Base-by-base conservation (phyloP, 2,113 vertebrate genomes). In the Chlamydotis undulata region DNA sequence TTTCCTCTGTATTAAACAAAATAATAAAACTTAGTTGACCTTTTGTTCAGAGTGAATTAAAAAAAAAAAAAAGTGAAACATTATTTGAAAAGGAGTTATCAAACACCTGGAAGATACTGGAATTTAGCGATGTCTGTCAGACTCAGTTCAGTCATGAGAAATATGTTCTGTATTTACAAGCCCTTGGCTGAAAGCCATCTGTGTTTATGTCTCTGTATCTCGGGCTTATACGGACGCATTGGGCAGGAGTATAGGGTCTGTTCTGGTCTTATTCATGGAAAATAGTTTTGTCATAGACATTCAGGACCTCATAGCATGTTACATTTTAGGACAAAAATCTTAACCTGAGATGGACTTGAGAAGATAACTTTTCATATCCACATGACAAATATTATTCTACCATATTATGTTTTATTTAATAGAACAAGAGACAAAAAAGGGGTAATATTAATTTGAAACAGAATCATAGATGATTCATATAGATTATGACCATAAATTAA, bases 391-490 rank as follows among this genome's bases (percentile, higher is more conserved):
- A 4, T 7, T 73, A 37, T 67, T 90, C 12, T 86, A 9, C 3
- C 6, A 24, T 31, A 37, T 53, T 67, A 53, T 47, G 2, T 3
- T 25, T 85, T 55, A 67, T 64, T 47, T 37, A 49, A 19, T 4
- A 50, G 7, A 60, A 77, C 9, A 61, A 9, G 17, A 23, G 7
- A 2, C 26, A 63, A 39, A 49, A 25, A 23, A 19, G 1, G 16
- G 0, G 2, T 39, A 25, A 49, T 26, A 55, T 18, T 67, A 35
- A 59, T 65, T 52, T 77, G 31, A 84, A 53, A 53, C 1, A 15
- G 18, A 47, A 7, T 73, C 6, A 47, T 13, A 53, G 19, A 19
- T 49, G 8, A 13, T 0, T 0, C 6, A 57, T 63, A 56, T 8
- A 88, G 10, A 52, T 50, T 43, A 43, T 63, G 49, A 50, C 14